phyloP scores from a whole-genome alignment of 2,797 vertebrate genomes.

The Podarcis lilfordi region DNA sequence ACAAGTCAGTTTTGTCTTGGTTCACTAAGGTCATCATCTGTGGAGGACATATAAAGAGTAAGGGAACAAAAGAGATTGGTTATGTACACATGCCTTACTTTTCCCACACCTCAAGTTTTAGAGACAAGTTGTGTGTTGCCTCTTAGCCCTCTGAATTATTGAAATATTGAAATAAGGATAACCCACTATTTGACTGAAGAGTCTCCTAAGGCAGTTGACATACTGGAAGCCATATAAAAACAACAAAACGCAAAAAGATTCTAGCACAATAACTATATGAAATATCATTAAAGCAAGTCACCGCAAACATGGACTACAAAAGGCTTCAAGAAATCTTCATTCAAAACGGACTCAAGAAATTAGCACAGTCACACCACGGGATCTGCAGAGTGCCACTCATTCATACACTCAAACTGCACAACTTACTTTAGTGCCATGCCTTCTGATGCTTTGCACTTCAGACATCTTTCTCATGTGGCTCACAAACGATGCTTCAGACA shows the following conservation, averaged over 20 bases:
- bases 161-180: background rate
- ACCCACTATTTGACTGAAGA: background rate
- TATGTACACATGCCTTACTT: background rate
- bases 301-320: background rate
- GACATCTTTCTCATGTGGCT: constrained; percentile 82
- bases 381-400: background rate
- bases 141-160: background rate
- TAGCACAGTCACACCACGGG: background rate
- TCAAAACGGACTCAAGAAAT: background rate
- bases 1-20: constrained; percentile 77
- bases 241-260: background rate
- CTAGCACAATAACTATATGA: too few species aligned
- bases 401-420: background rate
- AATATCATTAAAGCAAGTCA: background rate
- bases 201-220: background rate
- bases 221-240: background rate
- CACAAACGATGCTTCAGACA: constrained; percentile 82
- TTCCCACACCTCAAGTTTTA: background rate
- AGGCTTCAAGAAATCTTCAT: background rate
- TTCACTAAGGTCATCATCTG: constrained; percentile 85
- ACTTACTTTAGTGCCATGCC: constrained; percentile 82
- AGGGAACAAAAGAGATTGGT: background rate
- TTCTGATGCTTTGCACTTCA: constrained; percentile 72
- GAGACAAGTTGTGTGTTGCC: background rate
- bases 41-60: background rate